phyloP scores from a whole-genome alignment of 2,797 vertebrate species.

The Rhinella marina region DNA sequence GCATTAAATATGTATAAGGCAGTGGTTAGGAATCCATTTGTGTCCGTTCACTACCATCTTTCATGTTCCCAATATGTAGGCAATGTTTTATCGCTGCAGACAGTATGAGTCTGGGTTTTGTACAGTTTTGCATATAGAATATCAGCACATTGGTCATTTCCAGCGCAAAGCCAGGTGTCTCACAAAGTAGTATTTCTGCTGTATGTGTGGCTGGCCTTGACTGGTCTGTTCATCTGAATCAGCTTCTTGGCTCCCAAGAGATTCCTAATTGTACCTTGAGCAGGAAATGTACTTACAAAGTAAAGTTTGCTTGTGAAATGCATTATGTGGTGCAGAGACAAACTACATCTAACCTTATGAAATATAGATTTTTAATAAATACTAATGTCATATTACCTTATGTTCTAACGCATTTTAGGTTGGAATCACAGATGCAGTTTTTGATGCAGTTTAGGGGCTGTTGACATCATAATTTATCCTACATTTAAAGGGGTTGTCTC shows the following conservation, averaged over 20 bases:
- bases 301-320: slow-evolving; percentile 32
- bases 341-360: background rate
- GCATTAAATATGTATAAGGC: slow-evolving; percentile 16
- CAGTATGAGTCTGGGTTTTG: background rate
- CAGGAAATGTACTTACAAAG: slow-evolving; percentile 33
- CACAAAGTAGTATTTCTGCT: slow-evolving; percentile 47
- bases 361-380: background rate
- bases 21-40: slow-evolving; percentile 6
- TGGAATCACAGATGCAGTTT: background rate
- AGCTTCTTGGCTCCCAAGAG: slow-evolving; percentile 40
- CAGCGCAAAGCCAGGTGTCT: slow-evolving; percentile 45
- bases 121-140: slow-evolving; percentile 12
- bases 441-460: background rate
- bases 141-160: slow-evolving; percentile 19
- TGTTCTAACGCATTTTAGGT: background rate
- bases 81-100: background rate
- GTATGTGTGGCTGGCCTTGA: slow-evolving; percentile 32
- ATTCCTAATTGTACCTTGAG: slow-evolving; percentile 51
- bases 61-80: background rate
- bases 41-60: background rate
- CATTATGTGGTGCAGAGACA: background rate
- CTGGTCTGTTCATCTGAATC: slow-evolving; percentile 37
- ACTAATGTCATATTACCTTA: background rate
- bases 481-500: too few relatives aligned
- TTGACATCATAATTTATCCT: too few relatives aligned